phyloP scores from a whole-genome alignment of 2,113 vertebrate species.

The Podiceps cristatus region DNA sequence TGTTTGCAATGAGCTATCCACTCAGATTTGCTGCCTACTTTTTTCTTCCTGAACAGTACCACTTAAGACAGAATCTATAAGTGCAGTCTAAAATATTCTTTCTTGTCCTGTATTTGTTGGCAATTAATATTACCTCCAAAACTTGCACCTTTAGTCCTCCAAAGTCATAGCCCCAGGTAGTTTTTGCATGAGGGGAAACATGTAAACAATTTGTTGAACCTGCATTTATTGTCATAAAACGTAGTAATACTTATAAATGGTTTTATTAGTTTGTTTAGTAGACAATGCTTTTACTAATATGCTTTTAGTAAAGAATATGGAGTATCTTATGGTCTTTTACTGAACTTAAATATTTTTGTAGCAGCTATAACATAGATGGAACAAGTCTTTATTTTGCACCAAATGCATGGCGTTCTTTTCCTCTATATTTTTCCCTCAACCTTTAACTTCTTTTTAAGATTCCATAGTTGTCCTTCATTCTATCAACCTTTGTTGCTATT shows the following conservation, averaged over 20 bases:
- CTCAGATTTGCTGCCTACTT: background rate
- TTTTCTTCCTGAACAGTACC: background rate
- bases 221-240: background rate
- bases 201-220: background rate
- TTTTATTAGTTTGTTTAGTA: background rate
- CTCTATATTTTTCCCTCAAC: background rate
- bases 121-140: background rate
- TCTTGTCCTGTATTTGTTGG: background rate
- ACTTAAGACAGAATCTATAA: background rate
- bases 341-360: background rate
- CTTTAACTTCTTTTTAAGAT: background rate
- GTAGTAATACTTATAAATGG: background rate
- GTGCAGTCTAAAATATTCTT: background rate
- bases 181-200: background rate
- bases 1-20: background rate
- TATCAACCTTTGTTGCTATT: background rate
- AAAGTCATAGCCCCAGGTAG: background rate
- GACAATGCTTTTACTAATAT: background rate
- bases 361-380: background rate
- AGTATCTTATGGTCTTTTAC: background rate
- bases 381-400: background rate
- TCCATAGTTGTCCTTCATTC: background rate
- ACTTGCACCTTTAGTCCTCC: background rate
- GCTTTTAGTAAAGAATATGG: background rate
- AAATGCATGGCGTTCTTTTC: background rate